Base-by-base conservation (phyloP, 2,113 vertebrate species). In the Calypte anna region DNA sequence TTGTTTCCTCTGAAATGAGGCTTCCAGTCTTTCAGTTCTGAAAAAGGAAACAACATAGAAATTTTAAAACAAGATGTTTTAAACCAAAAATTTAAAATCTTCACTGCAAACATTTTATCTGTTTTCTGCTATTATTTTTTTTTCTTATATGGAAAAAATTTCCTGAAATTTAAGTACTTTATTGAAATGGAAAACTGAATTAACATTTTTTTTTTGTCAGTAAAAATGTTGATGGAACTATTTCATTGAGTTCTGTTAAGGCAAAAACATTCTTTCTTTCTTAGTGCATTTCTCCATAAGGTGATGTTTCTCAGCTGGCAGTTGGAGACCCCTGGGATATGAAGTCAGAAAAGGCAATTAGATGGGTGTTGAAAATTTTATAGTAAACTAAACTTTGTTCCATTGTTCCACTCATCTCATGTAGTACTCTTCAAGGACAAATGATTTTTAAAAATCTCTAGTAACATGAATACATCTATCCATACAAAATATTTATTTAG, bases 331-430 rank as follows among this genome's bases (percentile, higher is more conserved):
- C 31, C 15, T 78, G 74, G 81, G 78, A 59, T 68, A 55, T 63
- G 44, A 72, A 91, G 51, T 77, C 55, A 96, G 30, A 81, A 77
- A 90, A 91, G 55, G 28, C 83, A 94, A 81, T 83, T 91, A 83
- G 68, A 90, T 76, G 44, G 28, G 69, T 86, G 38, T 67, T 89
- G 77, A 92, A 95, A 84, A 89, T 86, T 81, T 86, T 81, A 89
- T 91, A 88, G 33, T 25, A 78, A 81, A 36, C 33, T 36, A 51
- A 81, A 93, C 6, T 36, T 86, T 70, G 92, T 74, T 28, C 27
- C 11, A 19, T 90, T 83, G 51, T 86, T 95, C 61, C 48, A 75
- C 33, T 72, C 43, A 40, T 81, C 67, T 59, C 43, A 92, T 59
- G 31, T 62, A 22, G 62, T 86, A 94, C 66, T 70, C 19, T 84